phyloP scores from a whole-genome alignment of 2,797 vertebrate genomes.

The Diplodus puntazzo region DNA sequence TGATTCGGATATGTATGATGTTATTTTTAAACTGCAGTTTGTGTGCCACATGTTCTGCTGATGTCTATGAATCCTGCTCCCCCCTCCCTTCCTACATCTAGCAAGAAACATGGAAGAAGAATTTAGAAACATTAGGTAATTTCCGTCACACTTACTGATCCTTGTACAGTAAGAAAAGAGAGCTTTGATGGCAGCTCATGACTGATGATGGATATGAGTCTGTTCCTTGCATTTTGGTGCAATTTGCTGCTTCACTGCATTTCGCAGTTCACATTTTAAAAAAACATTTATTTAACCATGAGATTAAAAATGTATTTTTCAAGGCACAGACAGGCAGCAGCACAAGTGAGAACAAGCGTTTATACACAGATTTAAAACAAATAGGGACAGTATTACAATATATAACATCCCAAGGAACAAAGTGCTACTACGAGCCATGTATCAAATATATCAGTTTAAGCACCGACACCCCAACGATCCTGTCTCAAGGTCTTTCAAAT shows the following conservation, averaged over 20 bases:
- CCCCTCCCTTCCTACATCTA: conserved; percentile 6
- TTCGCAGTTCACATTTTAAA: conserved; percentile 34
- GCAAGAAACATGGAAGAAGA: conserved; percentile 5
- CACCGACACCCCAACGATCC: too few species aligned
- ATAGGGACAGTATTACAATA: too few species aligned
- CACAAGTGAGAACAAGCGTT: too few species aligned
- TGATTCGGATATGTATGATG: conserved; percentile 60
- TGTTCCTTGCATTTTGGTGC: conserved; percentile 12
- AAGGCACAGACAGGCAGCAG: too few species aligned
- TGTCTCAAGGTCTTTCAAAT: too few species aligned
- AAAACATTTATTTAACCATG: too few species aligned
- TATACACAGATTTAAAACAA: too few species aligned
- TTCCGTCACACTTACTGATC: not conserved
- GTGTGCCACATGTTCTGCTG: conserved; percentile 55
- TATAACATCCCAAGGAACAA: too few species aligned
- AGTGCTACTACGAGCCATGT: too few species aligned
- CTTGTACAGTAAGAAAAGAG: conserved; percentile 15
- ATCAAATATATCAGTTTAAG: too few species aligned
- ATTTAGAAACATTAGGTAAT: not conserved
- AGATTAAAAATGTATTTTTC: too few species aligned
- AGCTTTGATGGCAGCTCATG: not conserved
- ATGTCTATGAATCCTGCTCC: conserved; percentile 46
- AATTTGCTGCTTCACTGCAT: conserved; percentile 24
- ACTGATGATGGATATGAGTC: conserved; percentile 18
- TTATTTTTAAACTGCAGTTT: conserved; percentile 71